These are phyloP conservation scores for Chloebia gouldiae DNA, from an alignment of 2,113 vertebrate genomes.

Conservation along the genomic window DNA sequence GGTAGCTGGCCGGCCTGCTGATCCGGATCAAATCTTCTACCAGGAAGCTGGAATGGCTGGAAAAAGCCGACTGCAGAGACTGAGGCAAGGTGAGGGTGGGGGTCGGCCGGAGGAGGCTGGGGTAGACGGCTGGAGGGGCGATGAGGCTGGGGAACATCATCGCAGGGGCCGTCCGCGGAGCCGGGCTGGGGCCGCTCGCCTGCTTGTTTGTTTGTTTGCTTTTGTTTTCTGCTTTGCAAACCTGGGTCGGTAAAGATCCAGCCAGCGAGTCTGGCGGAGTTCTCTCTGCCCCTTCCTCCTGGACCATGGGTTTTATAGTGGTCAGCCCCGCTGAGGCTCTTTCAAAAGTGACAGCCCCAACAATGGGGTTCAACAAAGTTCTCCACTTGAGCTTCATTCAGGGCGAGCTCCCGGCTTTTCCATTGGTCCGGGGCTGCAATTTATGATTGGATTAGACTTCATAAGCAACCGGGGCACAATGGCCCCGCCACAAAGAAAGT, in stretches of 20 bases:
- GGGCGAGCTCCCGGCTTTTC: conserved; percentile 65
- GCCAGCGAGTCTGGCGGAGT: conserved; percentile 48
- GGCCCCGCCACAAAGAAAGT: conserved; percentile 83
- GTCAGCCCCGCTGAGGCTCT: conserved; percentile 73
- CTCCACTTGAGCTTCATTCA: conserved; percentile 92
- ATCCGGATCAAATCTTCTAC: conserved; percentile 91
- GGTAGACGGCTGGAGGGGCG: conserved; percentile 87
- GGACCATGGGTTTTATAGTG: conserved; percentile 86
- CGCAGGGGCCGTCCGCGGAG: conserved; percentile 44
- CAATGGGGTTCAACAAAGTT: conserved; percentile 93
- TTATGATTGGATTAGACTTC: conserved; percentile 99
- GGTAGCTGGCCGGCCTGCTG: conserved; percentile 79
- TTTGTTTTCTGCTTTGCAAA: conserved; percentile 50
- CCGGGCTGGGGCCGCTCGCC: neutral
- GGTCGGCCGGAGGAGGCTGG: conserved; percentile 84
- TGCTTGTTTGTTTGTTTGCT: neutral
- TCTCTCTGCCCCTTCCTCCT: conserved; percentile 72
- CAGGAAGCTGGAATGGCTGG: conserved; percentile 87
- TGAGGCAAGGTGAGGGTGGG: conserved; percentile 84
- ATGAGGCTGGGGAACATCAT: conserved; percentile 95
- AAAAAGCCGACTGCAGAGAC: conserved; percentile 79
- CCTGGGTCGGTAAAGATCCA: conserved; percentile 57
- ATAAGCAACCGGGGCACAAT: conserved; percentile 89
- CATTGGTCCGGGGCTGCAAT: conserved; percentile 88
- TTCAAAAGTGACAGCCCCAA: conserved; percentile 89